These are phyloP conservation scores for Microcebus griseorufus DNA, from an alignment of 2,113 vertebrate species.

Conservation along the genomic window DNA sequence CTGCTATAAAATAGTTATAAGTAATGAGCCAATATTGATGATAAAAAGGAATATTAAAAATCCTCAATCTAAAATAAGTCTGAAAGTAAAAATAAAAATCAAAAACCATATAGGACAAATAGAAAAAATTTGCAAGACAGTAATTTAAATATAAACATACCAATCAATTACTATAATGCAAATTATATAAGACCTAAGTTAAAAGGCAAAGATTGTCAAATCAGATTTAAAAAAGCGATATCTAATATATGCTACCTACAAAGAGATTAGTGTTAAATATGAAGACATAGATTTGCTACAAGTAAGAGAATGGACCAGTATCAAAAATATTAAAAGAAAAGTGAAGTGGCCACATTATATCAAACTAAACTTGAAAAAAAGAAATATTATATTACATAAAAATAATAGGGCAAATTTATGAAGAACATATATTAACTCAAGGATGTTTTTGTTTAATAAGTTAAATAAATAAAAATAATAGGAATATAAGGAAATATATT, in stretches of 20 bases:
- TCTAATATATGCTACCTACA: not conserved
- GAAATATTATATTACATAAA: not conserved
- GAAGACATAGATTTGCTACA: not conserved
- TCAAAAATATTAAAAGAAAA: not conserved
- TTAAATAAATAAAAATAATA: not conserved
- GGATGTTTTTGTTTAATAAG: not conserved
- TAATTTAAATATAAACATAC: not conserved
- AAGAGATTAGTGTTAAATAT: not conserved
- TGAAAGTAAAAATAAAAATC: not conserved
- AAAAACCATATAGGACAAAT: not conserved
- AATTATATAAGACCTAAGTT: not conserved
- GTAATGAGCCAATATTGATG: not conserved
- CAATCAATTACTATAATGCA: not conserved
- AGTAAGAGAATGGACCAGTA: not conserved
- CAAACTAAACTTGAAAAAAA: not conserved
- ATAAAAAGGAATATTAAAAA: not conserved
- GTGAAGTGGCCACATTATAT: not conserved
- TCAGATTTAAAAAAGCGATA: not conserved
- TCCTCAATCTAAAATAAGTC: not conserved
- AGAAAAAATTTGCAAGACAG: not conserved
- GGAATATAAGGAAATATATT: not conserved
- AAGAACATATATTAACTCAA: not conserved
- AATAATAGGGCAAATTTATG: not conserved
- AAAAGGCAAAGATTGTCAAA: not conserved
- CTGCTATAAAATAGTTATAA: not conserved